Conservation (phyloP, 1,140 invertebrate species). For the Drosophila jambulina region DNA sequence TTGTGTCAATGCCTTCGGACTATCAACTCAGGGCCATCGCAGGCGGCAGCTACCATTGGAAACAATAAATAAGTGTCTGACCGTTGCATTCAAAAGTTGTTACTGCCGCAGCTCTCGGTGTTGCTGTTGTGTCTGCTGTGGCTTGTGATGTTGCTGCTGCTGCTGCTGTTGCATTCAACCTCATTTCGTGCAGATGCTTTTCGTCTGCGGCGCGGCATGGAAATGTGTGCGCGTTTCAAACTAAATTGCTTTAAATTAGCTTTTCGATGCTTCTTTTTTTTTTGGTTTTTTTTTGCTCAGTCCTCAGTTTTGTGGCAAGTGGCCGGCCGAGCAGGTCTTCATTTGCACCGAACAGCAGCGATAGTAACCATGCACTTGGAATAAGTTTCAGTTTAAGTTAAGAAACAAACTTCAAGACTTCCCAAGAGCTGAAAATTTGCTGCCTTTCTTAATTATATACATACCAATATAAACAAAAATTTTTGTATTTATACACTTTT, state of each 20-base stretch:
- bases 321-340: constrained; percentile 70
- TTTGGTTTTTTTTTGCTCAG: background rate
- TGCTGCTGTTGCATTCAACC: constrained; percentile 57
- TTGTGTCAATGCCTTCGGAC: constrained; percentile 72
- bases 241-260: constrained; percentile 84
- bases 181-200: constrained; percentile 71
- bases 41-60: constrained; percentile 58
- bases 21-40: constrained; percentile 79
- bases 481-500: background rate
- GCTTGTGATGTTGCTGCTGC: constrained; percentile 12
- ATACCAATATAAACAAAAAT: background rate
- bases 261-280: constrained; percentile 79
- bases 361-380: constrained; percentile 17
- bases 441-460: no score
- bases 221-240: constrained; percentile 81
- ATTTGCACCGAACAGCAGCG: constrained; percentile 70
- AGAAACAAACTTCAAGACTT: background rate
- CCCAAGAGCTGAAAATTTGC: background rate
- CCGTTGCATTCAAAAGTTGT: constrained; percentile 51
- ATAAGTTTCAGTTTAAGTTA: background rate
- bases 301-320: constrained; percentile 54
- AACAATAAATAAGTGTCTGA: constrained; percentile 75
- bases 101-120: constrained; percentile 28
- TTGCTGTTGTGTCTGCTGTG: constrained; percentile 5
- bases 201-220: constrained; percentile 60